Percentiles rank a stretch among this genome's conserved stretches.
These are phyloP conservation scores for Sphaeramia orbicularis DNA, from an alignment of 2,797 vertebrate genomes.

Conservation along the genomic window DNA sequence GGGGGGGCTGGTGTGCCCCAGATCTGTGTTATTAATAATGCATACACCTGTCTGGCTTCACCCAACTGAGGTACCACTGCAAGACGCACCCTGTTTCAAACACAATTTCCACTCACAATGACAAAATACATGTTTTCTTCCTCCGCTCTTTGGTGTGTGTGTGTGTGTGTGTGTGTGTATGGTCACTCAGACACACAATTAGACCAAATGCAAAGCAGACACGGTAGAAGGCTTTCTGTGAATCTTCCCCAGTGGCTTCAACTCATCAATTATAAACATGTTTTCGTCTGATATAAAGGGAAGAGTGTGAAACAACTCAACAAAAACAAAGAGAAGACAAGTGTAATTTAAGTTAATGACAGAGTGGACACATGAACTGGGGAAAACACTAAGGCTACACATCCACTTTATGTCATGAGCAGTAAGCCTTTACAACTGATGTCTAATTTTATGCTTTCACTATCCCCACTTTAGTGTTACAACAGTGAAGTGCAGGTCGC, in stretches of 20 bases:
- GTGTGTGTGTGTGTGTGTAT: not conserved
- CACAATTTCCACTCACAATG: not conserved
- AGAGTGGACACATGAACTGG: too few relatives aligned
- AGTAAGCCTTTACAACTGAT: too few relatives aligned
- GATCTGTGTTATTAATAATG: slow-evolving; percentile 55
- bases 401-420: too few relatives aligned
- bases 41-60: slow-evolving; percentile 50
- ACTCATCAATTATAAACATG: slow-evolving; percentile 56
- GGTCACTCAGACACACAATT: not conserved
- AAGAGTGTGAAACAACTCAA: not conserved
- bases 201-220: not conserved
- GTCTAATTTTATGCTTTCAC: too few relatives aligned
- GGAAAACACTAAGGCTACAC: too few relatives aligned
- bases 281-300: slow-evolving; percentile 45
- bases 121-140: not conserved
- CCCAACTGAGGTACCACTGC: not conserved
- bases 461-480: not conserved
- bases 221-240: not conserved
- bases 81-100: slow-evolving; percentile 7
- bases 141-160: not conserved
- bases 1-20: slow-evolving; percentile 11
- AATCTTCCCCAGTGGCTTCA: not conserved
- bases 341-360: not conserved
- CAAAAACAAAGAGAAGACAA: not conserved
- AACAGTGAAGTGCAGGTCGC: not conserved